Percentiles rank a stretch among this genome's conserved stretches.
These are phyloP conservation scores for Chloebia gouldiae DNA, from an alignment of 2,113 vertebrate genomes.

Conservation along the genomic window DNA sequence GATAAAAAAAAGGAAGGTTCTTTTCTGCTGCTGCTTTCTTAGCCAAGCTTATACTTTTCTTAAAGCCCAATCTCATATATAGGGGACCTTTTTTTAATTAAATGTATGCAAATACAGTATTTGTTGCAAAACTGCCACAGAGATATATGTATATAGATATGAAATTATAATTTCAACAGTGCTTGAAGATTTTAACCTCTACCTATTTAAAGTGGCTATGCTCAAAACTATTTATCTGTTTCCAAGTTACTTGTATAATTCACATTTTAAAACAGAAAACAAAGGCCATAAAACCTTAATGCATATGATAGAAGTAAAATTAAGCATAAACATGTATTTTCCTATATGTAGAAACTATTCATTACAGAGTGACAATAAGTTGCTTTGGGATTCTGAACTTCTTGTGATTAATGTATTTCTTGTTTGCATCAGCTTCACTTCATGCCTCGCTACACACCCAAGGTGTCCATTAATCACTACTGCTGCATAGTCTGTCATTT, in stretches of 20 bases:
- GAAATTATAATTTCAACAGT: not conserved
- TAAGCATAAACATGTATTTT: not conserved
- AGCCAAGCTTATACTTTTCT: not conserved
- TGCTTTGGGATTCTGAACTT: not conserved
- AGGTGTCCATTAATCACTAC: conserved; percentile 43
- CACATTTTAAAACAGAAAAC: not conserved
- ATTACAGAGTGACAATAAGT: not conserved
- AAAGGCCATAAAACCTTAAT: not conserved
- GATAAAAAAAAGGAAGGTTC: not conserved
- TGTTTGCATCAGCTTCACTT: not conserved
- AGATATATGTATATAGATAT: no score
- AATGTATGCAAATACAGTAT: not conserved
- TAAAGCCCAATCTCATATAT: not conserved
- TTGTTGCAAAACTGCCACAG: not conserved
- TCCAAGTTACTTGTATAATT: not conserved
- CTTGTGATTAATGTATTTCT: conserved; percentile 24
- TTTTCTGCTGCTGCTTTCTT: not conserved
- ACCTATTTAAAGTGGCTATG: not conserved
- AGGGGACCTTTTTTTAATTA: not conserved
- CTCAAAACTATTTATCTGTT: not conserved
- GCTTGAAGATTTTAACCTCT: not conserved
- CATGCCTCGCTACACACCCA: not conserved
- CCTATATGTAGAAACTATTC: not conserved
- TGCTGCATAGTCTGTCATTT: not conserved
- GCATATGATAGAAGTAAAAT: not conserved